Percentiles rank a stretch among this genome's conserved stretches.
Evolutionary conservation across 2,888 invertebrate genomes (phyloP).

Genomic region (Girardia tigrina): DNA sequence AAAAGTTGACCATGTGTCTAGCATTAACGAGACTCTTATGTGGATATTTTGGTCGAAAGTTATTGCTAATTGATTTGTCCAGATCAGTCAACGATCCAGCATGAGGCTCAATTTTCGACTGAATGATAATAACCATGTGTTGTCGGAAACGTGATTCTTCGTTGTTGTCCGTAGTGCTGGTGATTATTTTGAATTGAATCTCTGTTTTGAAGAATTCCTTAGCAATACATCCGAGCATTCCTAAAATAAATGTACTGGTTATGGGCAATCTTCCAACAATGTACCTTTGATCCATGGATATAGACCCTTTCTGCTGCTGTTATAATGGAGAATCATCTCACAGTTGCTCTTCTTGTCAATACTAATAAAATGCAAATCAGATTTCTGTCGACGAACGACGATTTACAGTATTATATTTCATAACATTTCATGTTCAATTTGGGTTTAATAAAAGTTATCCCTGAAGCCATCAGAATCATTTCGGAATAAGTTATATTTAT

Average conservation of each 20-base stretch:
- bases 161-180: conserved; percentile 24
- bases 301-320: conserved; percentile 43
- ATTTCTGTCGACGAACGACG: too few species aligned
- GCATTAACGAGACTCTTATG: conserved; percentile 38
- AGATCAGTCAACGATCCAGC: conserved; percentile 8
- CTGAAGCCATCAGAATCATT: too few species aligned
- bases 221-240: conserved; percentile 30
- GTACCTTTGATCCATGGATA: conserved; percentile 46
- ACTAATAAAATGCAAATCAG: too few species aligned
- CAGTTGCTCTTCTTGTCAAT: conserved; percentile 20
- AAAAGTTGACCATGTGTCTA: conserved; percentile 42
- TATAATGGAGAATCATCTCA: conserved; percentile 43
- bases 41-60: conserved; percentile 26
- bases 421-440: too few species aligned
- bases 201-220: conserved; percentile 35
- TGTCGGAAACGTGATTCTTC: conserved; percentile 34
- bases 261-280: conserved; percentile 13
- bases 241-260: neutral
- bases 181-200: conserved; percentile 30
- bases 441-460: too few species aligned
- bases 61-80: conserved; percentile 2
- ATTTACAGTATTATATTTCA: too few species aligned
- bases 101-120: conserved; percentile 2
- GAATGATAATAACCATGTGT: conserved; percentile 36
- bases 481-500: too few species aligned